Evolutionary conservation across 2,797 vertebrate genomes (phyloP).

Genomic region (Chiroxiphia lanceolata): DNA sequence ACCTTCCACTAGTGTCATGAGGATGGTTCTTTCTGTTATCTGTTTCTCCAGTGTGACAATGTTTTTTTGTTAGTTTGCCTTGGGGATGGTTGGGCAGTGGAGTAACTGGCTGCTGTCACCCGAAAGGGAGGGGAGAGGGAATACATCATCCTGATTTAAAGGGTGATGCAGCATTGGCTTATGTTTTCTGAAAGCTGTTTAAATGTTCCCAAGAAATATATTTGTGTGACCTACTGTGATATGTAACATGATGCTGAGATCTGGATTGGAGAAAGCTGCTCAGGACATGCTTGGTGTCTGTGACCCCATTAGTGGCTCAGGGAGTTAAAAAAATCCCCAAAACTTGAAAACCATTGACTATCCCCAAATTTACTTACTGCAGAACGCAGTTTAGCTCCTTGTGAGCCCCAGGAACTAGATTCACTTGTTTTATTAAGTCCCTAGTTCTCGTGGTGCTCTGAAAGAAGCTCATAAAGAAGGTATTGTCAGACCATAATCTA

Average conservation of each 20-base stretch:
- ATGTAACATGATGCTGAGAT: neutral
- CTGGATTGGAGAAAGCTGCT: neutral
- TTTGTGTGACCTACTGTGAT: neutral
- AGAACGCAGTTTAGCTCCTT: neutral
- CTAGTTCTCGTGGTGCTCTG: neutral
- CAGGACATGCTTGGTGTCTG: neutral
- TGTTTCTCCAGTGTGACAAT: neutral
- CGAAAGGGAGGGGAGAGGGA: neutral
- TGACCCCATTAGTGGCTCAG: neutral
- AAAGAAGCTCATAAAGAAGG: neutral
- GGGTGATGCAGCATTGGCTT: neutral
- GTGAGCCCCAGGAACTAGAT: neutral
- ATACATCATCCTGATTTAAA: neutral
- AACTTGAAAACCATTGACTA: neutral
- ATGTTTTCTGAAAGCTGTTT: neutral
- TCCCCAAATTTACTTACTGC: neutral
- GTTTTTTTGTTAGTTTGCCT: neutral
- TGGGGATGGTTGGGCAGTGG: neutral
- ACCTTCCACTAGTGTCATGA: neutral
- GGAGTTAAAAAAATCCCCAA: neutral
- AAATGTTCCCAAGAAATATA: neutral
- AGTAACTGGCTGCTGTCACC: neutral
- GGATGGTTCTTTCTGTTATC: neutral
- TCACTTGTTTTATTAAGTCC: neutral
- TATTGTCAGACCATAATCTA: neutral